Conservation (phyloP, 2,797 vertebrate genomes). For the Notolepis coatsorum region DNA sequence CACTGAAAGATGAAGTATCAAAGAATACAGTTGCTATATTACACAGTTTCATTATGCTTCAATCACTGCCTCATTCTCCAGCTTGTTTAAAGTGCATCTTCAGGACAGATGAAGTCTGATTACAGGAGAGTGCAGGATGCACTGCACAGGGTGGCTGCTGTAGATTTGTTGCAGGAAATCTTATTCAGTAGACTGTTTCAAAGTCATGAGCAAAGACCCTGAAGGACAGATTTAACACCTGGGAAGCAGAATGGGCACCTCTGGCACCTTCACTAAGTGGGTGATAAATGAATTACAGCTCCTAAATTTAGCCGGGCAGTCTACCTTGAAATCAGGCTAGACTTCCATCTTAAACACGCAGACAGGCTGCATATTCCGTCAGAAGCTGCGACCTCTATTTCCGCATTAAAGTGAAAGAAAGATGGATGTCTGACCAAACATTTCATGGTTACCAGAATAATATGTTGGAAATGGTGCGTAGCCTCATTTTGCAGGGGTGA, state of each 20-base stretch:
- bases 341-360: constrained; percentile 67
- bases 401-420: constrained; percentile 60
- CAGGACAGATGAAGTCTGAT: constrained; percentile 19
- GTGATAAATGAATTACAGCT: constrained; percentile 84
- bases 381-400: constrained; percentile 70
- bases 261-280: constrained; percentile 75
- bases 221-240: constrained; percentile 81
- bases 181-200: constrained; percentile 74
- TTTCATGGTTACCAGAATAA: constrained; percentile 66
- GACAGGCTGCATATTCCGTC: constrained; percentile 67
- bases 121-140: constrained; percentile 6
- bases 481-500: constrained; percentile 28
- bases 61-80: too few relatives aligned
- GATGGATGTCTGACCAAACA: constrained; percentile 68
- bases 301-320: constrained; percentile 80
- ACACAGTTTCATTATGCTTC: neutral
- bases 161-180: constrained; percentile 60
- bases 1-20: constrained; percentile 3
- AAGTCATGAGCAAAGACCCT: constrained; percentile 77
- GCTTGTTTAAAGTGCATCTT: constrained; percentile 22
- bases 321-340: constrained; percentile 84
- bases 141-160: constrained; percentile 18
- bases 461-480: constrained; percentile 50
- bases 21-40: neutral
- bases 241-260: constrained; percentile 78